Percentiles rank a stretch among this genome's conserved stretches.
These are phyloP conservation scores for Pinna nobilis DNA, from an alignment of 1,140 invertebrate genomes.

Conservation along the genomic window DNA sequence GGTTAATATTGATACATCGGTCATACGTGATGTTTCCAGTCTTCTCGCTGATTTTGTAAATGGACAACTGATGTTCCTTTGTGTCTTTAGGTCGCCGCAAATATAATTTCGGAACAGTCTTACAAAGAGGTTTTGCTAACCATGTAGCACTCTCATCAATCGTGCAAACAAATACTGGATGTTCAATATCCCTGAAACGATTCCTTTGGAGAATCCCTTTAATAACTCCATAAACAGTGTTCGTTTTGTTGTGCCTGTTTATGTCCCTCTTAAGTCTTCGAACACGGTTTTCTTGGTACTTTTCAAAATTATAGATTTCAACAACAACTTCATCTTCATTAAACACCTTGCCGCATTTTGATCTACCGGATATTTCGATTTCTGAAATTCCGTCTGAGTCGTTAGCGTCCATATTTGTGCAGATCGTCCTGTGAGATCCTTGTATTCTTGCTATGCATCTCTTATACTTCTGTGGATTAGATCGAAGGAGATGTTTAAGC, in stretches of 20 bases:
- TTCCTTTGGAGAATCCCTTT: conserved; percentile 50
- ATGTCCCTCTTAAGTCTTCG: conserved; percentile 18
- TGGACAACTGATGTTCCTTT: conserved; percentile 27
- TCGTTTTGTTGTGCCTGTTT: background rate
- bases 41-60: conserved; percentile 31
- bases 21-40: conserved; percentile 10
- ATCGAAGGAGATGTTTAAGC: background rate
- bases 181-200: conserved; percentile 27
- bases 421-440: conserved; percentile 39
- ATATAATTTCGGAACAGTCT: conserved; percentile 66
- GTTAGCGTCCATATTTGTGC: conserved; percentile 24
- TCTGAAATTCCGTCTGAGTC: conserved; percentile 27
- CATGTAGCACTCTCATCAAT: conserved; percentile 49
- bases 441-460: conserved; percentile 45
- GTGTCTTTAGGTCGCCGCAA: conserved; percentile 37
- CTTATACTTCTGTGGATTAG: conserved; percentile 39
- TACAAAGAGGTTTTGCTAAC: conserved; percentile 63
- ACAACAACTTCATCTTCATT: conserved; percentile 63
- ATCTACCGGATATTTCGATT: conserved; percentile 57
- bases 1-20: conserved; percentile 23
- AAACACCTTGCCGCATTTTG: conserved; percentile 57
- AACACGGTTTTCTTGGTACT: background rate
- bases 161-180: conserved; percentile 57
- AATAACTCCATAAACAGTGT: conserved; percentile 51
- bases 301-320: conserved; percentile 45